phyloP scores from a whole-genome alignment of 2,113 vertebrate genomes.

The Brachypteracias leptosomus region DNA sequence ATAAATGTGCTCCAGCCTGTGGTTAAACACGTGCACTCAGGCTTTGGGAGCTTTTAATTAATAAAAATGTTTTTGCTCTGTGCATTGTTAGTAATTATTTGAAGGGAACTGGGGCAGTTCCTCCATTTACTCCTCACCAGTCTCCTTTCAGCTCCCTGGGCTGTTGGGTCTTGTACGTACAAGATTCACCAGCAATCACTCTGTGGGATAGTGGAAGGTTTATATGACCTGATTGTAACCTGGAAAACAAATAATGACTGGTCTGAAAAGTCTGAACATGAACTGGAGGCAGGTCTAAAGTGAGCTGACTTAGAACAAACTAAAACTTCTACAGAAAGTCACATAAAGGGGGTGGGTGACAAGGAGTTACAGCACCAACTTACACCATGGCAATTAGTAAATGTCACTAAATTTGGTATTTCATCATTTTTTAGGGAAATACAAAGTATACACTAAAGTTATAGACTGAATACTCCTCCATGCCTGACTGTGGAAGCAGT shows the following conservation, averaged over 20 bases:
- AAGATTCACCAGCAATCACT: not conserved
- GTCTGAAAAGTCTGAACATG: not conserved
- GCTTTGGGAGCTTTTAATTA: not conserved
- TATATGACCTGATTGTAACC: not conserved
- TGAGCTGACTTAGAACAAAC: no score
- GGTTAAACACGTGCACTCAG: accelerated
- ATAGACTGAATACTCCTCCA: not conserved
- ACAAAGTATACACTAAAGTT: not conserved
- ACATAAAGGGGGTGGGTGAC: not conserved
- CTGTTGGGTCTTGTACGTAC: accelerated
- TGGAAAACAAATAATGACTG: not conserved
- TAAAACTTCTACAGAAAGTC: not conserved
- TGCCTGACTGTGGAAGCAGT: not conserved
- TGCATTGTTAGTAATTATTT: not conserved
- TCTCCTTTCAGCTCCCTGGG: not conserved
- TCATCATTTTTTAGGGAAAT: not conserved
- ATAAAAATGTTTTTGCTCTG: not conserved
- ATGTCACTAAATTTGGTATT: accelerated
- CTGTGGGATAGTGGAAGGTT: accelerated
- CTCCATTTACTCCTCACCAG: not conserved
- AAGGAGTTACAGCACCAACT: not conserved
- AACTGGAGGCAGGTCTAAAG: accelerated
- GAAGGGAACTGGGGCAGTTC: not conserved
- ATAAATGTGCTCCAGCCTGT: not conserved
- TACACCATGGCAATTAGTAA: accelerated